Evolutionary conservation across 2,113 vertebrate genomes (phyloP).

Genomic region (Bujurquina vittata): DNA sequence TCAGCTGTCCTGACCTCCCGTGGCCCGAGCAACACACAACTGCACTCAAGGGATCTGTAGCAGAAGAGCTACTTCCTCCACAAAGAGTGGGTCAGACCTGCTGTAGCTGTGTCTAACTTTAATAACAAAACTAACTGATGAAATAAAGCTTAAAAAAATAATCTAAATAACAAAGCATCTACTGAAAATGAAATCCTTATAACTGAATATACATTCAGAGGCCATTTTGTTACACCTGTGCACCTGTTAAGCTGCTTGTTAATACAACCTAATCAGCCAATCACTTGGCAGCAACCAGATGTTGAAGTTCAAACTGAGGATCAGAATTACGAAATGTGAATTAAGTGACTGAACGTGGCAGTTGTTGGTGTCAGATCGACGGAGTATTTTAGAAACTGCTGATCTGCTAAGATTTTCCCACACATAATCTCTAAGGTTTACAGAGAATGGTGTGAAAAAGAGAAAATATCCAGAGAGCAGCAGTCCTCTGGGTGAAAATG

Average conservation of each 20-base stretch:
- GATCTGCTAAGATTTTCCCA: background rate
- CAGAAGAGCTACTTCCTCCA: background rate
- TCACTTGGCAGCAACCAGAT: background rate
- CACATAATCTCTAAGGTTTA: background rate
- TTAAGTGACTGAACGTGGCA: too few species aligned
- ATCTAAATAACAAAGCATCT: background rate
- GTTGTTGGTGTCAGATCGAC: too few species aligned
- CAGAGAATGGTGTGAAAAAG: too few species aligned
- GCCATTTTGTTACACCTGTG: background rate
- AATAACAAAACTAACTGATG: background rate
- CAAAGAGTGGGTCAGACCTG: background rate
- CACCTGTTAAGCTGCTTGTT: background rate
- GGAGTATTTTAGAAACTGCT: too few species aligned
- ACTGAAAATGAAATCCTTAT: background rate
- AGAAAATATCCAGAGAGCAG: too few species aligned
- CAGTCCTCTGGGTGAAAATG: background rate
- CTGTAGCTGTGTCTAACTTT: background rate
- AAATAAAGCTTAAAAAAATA: background rate
- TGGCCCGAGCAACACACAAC: background rate
- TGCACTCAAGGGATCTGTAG: background rate
- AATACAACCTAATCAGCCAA: background rate
- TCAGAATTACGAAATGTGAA: too few species aligned
- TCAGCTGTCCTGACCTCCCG: slow-evolving; percentile 36
- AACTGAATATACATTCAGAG: background rate
- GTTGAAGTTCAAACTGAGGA: too few species aligned